Percentiles rank a stretch among this genome's conserved stretches.
Evolutionary conservation across 2,888 invertebrate genomes (phyloP).

Genomic region (Diachrysia chrysitis): DNA sequence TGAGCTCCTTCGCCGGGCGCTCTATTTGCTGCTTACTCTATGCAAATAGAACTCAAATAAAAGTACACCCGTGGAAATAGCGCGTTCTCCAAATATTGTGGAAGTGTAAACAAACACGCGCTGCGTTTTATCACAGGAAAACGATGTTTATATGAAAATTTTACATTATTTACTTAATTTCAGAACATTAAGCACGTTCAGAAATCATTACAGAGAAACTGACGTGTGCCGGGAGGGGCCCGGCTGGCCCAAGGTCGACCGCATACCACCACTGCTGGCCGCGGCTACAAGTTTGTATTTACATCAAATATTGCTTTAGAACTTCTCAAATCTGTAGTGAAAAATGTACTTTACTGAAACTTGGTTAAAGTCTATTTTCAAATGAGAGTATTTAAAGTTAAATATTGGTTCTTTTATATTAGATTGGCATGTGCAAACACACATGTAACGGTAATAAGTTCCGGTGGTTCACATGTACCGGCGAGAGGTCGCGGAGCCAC

Average conservation of each 20-base stretch:
- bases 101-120: constrained; percentile 15
- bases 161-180: constrained; percentile 5
- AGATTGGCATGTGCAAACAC: neutral
- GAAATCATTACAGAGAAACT: constrained; percentile 9
- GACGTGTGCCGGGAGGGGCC: constrained; percentile 13
- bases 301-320: constrained; percentile 8
- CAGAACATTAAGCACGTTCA: neutral
- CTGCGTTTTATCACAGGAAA: constrained; percentile 21
- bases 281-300: constrained; percentile 6
- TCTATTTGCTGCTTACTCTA: neutral
- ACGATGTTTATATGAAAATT: constrained; percentile 17
- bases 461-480: neutral
- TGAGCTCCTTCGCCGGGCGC: neutral
- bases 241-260: constrained; percentile 24
- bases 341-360: neutral
- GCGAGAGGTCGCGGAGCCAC: neutral
- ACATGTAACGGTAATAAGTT: neutral
- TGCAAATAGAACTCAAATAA: constrained; percentile 1
- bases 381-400: neutral
- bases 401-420: constrained; percentile 8
- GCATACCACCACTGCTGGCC: constrained; percentile 14
- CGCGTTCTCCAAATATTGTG: constrained; percentile 14
- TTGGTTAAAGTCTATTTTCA: neutral
- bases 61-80: neutral
- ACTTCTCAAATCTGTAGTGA: neutral